These are phyloP conservation scores for Elmis aenea DNA, from an alignment of 2,888 invertebrate species.

Conservation along the genomic window DNA sequence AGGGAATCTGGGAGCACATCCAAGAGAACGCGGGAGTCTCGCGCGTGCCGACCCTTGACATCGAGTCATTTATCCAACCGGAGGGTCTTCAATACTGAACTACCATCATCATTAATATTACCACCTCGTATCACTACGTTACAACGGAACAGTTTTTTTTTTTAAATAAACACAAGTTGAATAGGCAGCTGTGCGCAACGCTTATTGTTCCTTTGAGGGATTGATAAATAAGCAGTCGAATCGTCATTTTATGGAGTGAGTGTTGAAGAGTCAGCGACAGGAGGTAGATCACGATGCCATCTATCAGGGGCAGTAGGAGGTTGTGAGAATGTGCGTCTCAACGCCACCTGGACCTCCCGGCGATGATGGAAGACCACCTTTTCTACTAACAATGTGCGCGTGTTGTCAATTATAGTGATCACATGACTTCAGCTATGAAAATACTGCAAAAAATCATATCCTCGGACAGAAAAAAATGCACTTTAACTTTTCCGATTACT, in stretches of 20 bases:
- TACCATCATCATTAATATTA: slow-evolving; percentile 34
- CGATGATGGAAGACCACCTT: slow-evolving; percentile 37
- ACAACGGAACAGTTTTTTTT: too few relatives aligned
- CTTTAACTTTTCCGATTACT: too few relatives aligned
- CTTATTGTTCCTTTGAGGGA: too few relatives aligned
- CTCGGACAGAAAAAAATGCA: too few relatives aligned
- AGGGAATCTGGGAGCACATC: slow-evolving; percentile 24
- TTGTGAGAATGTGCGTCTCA: slow-evolving; percentile 39
- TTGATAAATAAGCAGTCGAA: too few relatives aligned
- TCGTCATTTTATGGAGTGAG: slow-evolving; percentile 31
- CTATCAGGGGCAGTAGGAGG: slow-evolving; percentile 38
- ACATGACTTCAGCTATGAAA: slow-evolving; percentile 27
- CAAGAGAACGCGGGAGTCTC: slow-evolving; percentile 27
- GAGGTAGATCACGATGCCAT: slow-evolving; percentile 42
- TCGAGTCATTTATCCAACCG: slow-evolving; percentile 38
- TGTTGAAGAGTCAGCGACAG: slow-evolving; percentile 36
- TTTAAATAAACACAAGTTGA: too few relatives aligned
- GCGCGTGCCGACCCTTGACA: slow-evolving; percentile 41
- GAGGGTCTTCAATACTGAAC: slow-evolving; percentile 30
- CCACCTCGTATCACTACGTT: too few relatives aligned
- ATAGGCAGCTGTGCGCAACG: too few relatives aligned
- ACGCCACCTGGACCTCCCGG: slow-evolving; percentile 42
- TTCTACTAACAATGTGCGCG: slow-evolving; percentile 29
- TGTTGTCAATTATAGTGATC: slow-evolving; percentile 31
- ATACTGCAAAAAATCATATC: too few relatives aligned